Evolutionary conservation across 2,888 invertebrate genomes (phyloP), one percentile per base, ranked within the genome.

Genomic region (Ormyrus pomaceus): DNA sequence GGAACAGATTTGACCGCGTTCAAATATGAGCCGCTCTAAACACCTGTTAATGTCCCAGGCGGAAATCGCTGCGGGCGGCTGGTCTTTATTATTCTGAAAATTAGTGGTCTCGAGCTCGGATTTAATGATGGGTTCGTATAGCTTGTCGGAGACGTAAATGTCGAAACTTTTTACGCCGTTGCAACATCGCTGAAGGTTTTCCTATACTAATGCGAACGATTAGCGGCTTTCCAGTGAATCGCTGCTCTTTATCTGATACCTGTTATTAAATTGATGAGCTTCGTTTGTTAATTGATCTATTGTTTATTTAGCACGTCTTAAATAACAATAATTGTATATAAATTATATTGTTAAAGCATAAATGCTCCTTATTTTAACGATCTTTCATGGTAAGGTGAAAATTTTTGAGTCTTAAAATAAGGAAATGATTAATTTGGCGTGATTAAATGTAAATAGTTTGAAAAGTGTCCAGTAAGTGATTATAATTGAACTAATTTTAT

Each of bases 61-160:
- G 61, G 58, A 64, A 66, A 74, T n/a, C 58, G 71, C 45, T 7
- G 9, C 7, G 10, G 10, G 4, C n/a, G 6, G 6, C 3, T 13
- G 45, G 50, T 2, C 19, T 74, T 65, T 58, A 66, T 50, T 74
- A 62, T 50, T 62, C n/a, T n/a, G 69, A 56, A 76, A 66, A 76
- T 76, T 62, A 62, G 48, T 51, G 46, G 62, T 34, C 55, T 69
- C 5, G 5, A 46, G 19, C 48, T n/a, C 34, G 50, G 11, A 55
- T 9, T 10, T 76, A 75, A 75, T 68, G 46, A 68, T 68, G 51
- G 59, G 6, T 51, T 51, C 45, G 7, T 10, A 19, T 9, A 55
- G n/a, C 53, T 68, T 13, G 51, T 77, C 45, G 51, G 59, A 58
- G 59, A 65, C 13, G 19, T 59, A 34, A 59, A 55, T 72, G 53